Evolutionary conservation across 2,113 vertebrate genomes (phyloP), one percentile per base, ranked within the genome.

Genomic region (Heterocephalus glaber): DNA sequence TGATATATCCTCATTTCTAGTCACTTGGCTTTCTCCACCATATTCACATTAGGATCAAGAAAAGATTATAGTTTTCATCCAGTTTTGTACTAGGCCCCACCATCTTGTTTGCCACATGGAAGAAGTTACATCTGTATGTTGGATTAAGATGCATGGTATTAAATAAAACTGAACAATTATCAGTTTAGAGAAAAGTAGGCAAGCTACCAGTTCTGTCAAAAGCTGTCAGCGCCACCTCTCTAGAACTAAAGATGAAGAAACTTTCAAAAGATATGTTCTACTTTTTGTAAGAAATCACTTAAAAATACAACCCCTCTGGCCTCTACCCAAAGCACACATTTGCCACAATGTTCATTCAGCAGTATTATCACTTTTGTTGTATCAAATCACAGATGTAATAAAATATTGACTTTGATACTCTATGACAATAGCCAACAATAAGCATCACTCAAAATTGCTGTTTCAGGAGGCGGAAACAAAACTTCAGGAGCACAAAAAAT

Each of bases 221-320:
- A 91, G n/a, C 38, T 58, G 47, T 74, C 77, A 79, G 28, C 90
- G 14, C 54, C 49, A 7, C 92, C 54, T 97, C 84, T 90, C 35
- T 24, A 56, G n/a, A 56, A 17, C 54, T 77, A 2, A 95, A 72
- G 90, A 66, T 74, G 16, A 14, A 68, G 80, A 93, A 41, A 28
- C 24, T n/a, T 92, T 60, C 19, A 60, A 70, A 86, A 52, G 4
- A 38, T 0, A 3, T 38, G 54, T n/a, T 95, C 82, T 61, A 70
- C 3, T n/a, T 89, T 96, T 94, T 92, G 19, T 95, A 96, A 89
- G 56, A 52, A 97, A 80, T 66, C 14, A 54, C 81, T 95, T 56
- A 26, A 66, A 90, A 44, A n/a, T 22, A 56, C 44, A 93, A 52
- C 49, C 22, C 3, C 35, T 84, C 58, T 86, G 92, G 76, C 17